Conservation (phyloP, 2,888 invertebrate species). For the Apodemia duryi region DNA sequence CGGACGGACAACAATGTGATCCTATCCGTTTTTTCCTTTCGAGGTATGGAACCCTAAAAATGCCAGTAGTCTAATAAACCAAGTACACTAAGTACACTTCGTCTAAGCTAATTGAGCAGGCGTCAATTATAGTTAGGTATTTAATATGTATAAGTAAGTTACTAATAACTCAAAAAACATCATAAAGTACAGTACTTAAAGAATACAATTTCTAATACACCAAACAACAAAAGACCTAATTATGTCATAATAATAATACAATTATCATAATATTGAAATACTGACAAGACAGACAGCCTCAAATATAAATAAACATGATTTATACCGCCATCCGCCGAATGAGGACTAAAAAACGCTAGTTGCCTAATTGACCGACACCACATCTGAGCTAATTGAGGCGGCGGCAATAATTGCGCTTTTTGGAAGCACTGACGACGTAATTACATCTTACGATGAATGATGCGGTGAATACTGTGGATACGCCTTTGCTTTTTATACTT, state of each 20-base stretch:
- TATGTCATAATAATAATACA: not conserved
- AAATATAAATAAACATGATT: slow-evolving; percentile 16
- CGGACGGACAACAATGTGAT: too few species aligned
- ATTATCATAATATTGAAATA: not conserved
- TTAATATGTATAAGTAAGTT: too few species aligned
- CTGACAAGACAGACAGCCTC: slow-evolving; percentile 1
- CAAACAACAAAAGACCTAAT: not conserved
- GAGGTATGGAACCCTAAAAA: too few species aligned
- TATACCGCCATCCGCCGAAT: slow-evolving; percentile 9
- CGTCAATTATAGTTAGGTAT: too few species aligned
- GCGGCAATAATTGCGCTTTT: slow-evolving; percentile 56
- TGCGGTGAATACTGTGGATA: slow-evolving; percentile 38
- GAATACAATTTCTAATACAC: too few species aligned
- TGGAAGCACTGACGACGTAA: slow-evolving; percentile 51
- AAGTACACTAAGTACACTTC: too few species aligned
- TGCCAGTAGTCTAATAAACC: too few species aligned
- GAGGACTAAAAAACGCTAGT: slow-evolving; percentile 19
- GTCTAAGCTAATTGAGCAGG: too few species aligned
- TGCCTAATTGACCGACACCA: slow-evolving; percentile 13
- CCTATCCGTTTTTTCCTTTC: too few species aligned
- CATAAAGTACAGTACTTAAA: too few species aligned
- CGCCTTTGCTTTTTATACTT: slow-evolving; percentile 15
- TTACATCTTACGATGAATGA: slow-evolving; percentile 35
- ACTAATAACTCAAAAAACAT: too few species aligned
- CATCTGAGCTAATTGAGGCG: slow-evolving; percentile 45